phyloP scores from a whole-genome alignment of 1,140 invertebrate species.

The Formica selysi region DNA sequence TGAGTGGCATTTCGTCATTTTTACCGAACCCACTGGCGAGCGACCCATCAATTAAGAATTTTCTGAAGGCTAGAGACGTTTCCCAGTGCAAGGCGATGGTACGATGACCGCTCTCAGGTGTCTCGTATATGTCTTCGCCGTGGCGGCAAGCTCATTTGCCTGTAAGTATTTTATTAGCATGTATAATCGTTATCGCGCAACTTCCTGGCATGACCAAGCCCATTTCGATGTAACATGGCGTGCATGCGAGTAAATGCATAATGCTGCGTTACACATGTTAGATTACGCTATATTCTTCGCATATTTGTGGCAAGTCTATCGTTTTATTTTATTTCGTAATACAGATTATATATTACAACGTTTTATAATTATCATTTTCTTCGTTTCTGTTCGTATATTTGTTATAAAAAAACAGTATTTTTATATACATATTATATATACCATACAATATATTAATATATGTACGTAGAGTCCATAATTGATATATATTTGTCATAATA shows the following conservation, averaged over 20 bases:
- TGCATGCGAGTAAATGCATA: slow-evolving; percentile 31
- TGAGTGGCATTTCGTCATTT: neutral
- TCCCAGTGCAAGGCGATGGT: slow-evolving; percentile 74
- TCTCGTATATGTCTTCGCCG: slow-evolving; percentile 72
- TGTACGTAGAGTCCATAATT: neutral
- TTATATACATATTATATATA: too few relatives aligned
- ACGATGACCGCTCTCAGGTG: slow-evolving; percentile 78
- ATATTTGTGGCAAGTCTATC: neutral
- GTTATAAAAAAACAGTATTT: too few relatives aligned
- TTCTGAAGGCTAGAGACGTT: slow-evolving; percentile 5
- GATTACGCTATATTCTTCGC: neutral
- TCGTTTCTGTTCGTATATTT: neutral
- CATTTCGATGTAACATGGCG: slow-evolving; percentile 79
- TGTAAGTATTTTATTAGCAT: slow-evolving; percentile 77
- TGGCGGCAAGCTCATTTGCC: slow-evolving; percentile 70
- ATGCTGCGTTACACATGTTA: neutral
- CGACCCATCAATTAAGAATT: too few relatives aligned
- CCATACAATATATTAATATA: too few relatives aligned
- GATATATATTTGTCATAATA: neutral
- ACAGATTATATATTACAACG: neutral
- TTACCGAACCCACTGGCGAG: neutral
- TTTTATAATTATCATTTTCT: neutral
- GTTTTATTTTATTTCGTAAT: neutral
- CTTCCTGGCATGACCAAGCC: slow-evolving; percentile 77
- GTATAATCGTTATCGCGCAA: slow-evolving; percentile 2